Base-by-base conservation (phyloP, 2,113 vertebrate species). In the Empidonax alnorum region DNA sequence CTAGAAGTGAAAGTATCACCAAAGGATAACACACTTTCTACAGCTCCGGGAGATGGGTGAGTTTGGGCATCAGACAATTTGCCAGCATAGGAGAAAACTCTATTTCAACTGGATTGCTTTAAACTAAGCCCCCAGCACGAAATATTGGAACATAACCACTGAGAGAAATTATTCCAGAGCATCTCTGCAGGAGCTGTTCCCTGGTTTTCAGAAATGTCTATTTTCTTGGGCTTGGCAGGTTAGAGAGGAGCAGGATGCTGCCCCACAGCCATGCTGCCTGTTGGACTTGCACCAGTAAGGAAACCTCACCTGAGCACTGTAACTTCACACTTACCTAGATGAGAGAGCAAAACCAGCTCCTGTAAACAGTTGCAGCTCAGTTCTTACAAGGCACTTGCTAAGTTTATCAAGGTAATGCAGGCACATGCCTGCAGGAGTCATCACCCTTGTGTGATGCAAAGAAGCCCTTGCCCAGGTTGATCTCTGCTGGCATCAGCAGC, bases 251-350 rank as follows among this genome's bases (percentile, higher is more conserved):
- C 27, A 13, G 52, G 49, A 24, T 10, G 2, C 41, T 76, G 77
- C 27, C 39, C n/a, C 35, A 5, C 0, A n/a, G 62, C n/a, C 46
- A 25, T 4, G 63, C 75, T 85, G 50, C 20, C 3, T 47, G 50
- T 50, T 1, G 0, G 14, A 19, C 41, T 62, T 2, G 2, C 15
- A 24, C 4, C 33, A 42, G 68, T 10, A 22, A 37, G 47, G 47
- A 44, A 30, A 22, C 42, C n/a, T 90, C 78, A 89, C 78, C 86
- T 52, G 31, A 92, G 53, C 69, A 71, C 71, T 59, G 0, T 16
- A 35, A n/a, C 68, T 56, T 52, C 46, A 4, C 1, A 2, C 44
- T 75, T 82, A 83, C 80, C 78, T 73, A 35, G 79, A 77, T 71
- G 46, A 80, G 80, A 67, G 75, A 85, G 42, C 59, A 92, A 77